Percentiles rank a stretch among this genome's conserved stretches.
Evolutionary conservation across 2,113 vertebrate genomes (phyloP).

Genomic region (Scomber scombrus): DNA sequence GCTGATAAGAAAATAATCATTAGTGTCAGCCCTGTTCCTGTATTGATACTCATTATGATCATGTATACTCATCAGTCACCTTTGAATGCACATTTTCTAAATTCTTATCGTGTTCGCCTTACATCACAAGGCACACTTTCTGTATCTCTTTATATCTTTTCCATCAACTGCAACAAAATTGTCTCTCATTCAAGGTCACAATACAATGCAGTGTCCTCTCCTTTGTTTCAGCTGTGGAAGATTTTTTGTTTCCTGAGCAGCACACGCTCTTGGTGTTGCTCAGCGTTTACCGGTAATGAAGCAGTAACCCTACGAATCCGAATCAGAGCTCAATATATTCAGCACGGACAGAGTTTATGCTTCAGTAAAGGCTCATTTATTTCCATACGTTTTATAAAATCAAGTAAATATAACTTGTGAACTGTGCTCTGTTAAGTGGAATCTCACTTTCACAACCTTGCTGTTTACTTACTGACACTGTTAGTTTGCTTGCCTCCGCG

Average conservation of each 20-base stretch:
- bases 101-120: conserved; percentile 2
- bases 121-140: not conserved
- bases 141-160: conserved; percentile 30
- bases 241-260: conserved; percentile 14
- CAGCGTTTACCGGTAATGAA: not conserved
- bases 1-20: not conserved
- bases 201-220: conserved; percentile 14
- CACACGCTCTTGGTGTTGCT: not conserved
- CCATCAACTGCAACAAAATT: conserved; percentile 32
- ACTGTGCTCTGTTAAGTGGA: not conserved
- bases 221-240: conserved; percentile 24
- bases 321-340: too few species aligned
- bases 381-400: not conserved
- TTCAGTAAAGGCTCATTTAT: too few species aligned
- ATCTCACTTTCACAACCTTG: not conserved
- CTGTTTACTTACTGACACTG: too few species aligned
- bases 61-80: conserved; percentile 15
- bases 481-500: not conserved
- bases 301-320: too few species aligned
- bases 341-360: too few species aligned
- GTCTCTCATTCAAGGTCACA: conserved; percentile 50
- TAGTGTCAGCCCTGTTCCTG: not conserved
- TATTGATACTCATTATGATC: not conserved
- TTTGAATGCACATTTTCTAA: conserved; percentile 12
- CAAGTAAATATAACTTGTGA: not conserved